Evolutionary conservation across 2,888 invertebrate genomes (phyloP).

Genomic region (Spatulosminthurus flaviceps): DNA sequence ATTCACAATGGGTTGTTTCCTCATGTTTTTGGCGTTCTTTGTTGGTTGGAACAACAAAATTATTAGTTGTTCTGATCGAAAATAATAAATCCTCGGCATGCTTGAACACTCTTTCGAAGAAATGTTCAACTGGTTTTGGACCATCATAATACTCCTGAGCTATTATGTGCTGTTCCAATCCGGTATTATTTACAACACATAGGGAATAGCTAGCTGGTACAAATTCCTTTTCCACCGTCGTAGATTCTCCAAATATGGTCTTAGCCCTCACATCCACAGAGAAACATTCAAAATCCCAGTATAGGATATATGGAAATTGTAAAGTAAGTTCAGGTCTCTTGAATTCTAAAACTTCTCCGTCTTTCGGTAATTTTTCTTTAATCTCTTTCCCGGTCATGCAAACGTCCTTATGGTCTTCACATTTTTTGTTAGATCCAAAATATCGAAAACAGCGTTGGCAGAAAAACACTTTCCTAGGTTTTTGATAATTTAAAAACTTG

Average conservation of each 20-base stretch:
- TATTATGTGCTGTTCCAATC: neutral
- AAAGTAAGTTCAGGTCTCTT: neutral
- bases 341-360: neutral
- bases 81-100: neutral
- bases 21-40: neutral
- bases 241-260: neutral
- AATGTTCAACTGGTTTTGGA: neutral
- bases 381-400: neutral
- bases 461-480: neutral
- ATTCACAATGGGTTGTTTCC: neutral
- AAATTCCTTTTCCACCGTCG: neutral
- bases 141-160: neutral
- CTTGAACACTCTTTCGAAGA: neutral
- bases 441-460: neutral
- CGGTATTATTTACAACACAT: neutral
- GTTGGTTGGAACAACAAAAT: neutral
- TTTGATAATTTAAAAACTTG: neutral
- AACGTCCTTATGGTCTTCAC: neutral
- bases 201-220: neutral
- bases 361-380: neutral
- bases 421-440: neutral
- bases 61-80: neutral
- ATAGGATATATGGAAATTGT: neutral
- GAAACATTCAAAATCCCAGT: constrained; percentile 6
- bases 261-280: neutral